Evolutionary conservation across 2,888 invertebrate genomes (phyloP), one percentile per base, ranked within the genome.

Genomic region (Scrobipalpa costella): DNA sequence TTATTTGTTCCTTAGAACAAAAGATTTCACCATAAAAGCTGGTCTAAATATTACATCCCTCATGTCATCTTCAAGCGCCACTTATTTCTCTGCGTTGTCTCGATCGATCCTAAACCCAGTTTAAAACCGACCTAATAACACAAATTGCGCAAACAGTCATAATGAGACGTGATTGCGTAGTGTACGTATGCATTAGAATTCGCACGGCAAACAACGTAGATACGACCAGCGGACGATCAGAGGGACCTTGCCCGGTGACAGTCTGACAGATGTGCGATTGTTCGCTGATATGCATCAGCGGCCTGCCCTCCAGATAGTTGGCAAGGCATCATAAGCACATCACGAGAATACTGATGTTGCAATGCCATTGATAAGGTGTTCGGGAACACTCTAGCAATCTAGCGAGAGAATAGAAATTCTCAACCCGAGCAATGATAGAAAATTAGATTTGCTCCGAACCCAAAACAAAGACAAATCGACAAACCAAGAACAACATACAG

Each of bases 201-300:
- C 87, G 77, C 88, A 89, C 86, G 86, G 73, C 72, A 75, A 64
- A 63, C 57, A 38, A 34, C 57, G 36, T 17, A n/a, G n/a, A n/a
- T n/a, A n/a, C n/a, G n/a, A n/a, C n/a, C n/a, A n/a, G n/a, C n/a
- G n/a, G n/a, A 21, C 47, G 63, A 5, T 27, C 21, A 17, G 36
- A 13, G 36, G 74, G 87, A 84, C 90, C 90, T 90, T 89, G 89
- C 70, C 72, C 70, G 70, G 74, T 82, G 87, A 87, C 86, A 85
- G 81, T 3, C 81, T 78, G 80, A 89, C 85, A 80, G 84, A 88
- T 84, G 82, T 78, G 75, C 80, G 81, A 88, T 87, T 88, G 86
- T 89, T 78, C 19, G 50, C n/a, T n/a, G 19, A 11, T 17, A 87
- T 84, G 81, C 77, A 75, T 79, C 80, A 88, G 86, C 87, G 86